Percentiles rank a stretch among this genome's conserved stretches.
Conservation (phyloP, 2,113 vertebrate species). For the Platysteira castanea region DNA sequence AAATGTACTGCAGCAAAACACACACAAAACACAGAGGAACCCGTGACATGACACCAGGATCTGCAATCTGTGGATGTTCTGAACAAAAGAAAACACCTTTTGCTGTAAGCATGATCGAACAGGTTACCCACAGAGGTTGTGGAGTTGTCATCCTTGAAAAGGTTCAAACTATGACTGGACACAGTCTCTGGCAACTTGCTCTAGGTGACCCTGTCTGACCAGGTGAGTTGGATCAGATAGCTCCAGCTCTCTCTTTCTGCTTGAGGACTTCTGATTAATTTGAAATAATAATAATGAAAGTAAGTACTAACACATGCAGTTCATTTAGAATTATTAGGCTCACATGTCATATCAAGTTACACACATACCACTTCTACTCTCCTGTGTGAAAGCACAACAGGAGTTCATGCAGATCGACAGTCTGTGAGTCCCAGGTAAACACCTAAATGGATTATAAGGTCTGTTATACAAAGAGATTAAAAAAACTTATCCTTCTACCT, state of each 20-base stretch:
- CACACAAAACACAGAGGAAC: constrained; percentile 10
- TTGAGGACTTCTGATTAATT: not conserved
- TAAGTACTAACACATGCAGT: not conserved
- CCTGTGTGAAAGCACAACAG: not conserved
- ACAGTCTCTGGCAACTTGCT: not conserved
- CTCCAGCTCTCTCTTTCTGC: not conserved
- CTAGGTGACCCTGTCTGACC: not conserved
- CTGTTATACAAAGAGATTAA: not conserved
- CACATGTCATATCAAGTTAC: not conserved
- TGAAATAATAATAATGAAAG: no score
- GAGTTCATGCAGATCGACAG: not conserved
- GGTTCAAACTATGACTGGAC: not conserved
- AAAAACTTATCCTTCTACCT: not conserved
- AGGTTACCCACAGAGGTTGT: not conserved
- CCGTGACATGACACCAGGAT: not conserved
- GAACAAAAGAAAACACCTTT: not conserved
- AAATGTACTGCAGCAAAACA: not conserved
- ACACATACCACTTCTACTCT: not conserved
- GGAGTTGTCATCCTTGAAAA: not conserved
- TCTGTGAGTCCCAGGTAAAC: not conserved
- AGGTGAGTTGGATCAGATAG: not conserved
- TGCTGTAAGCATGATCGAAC: not conserved
- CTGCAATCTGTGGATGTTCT: not conserved
- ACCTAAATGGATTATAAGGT: not conserved
- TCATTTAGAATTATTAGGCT: not conserved